phyloP scores from a whole-genome alignment of 2,888 invertebrate species.

The Diplazon laetatorius region DNA sequence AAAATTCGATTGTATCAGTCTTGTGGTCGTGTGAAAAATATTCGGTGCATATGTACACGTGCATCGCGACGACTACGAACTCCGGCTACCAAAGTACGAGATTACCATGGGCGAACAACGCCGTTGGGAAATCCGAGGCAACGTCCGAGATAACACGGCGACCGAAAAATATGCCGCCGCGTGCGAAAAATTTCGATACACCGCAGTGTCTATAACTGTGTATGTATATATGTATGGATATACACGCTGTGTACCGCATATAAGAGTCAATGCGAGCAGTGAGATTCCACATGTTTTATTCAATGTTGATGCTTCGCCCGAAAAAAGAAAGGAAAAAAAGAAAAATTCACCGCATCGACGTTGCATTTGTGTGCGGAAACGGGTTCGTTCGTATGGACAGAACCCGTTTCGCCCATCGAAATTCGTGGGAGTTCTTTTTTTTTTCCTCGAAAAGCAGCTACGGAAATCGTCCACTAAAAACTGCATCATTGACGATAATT shows the following conservation, averaged over 20 bases:
- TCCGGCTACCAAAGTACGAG: constrained; percentile 21
- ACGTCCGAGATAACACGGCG: constrained; percentile 13
- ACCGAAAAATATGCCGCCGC: constrained; percentile 49
- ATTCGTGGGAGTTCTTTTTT: constrained; percentile 8
- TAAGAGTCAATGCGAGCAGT: constrained; percentile 22
- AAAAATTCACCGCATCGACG: constrained; percentile 32
- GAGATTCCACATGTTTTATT: constrained; percentile 52
- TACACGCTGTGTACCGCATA: constrained; percentile 3
- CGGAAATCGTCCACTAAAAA: no score
- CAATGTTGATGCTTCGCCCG: constrained; percentile 40
- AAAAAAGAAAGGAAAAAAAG: no score
- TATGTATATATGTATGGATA: constrained; percentile 2
- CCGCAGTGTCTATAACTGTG: constrained; percentile 5
- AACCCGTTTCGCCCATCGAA: neutral
- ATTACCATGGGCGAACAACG: constrained; percentile 55
- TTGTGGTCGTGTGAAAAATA: constrained; percentile 12
- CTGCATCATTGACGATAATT: no score
- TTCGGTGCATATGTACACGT: neutral
- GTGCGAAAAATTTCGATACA: constrained; percentile 34
- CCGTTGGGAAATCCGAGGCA: constrained; percentile 53
- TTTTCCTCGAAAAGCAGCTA: neutral
- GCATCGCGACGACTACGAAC: neutral
- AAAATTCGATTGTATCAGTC: neutral
- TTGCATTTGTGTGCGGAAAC: neutral
- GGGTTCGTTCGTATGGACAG: constrained; percentile 11